Base-by-base conservation (phyloP, 2,888 invertebrate genomes). In the Chrysolina oricalcia region DNA sequence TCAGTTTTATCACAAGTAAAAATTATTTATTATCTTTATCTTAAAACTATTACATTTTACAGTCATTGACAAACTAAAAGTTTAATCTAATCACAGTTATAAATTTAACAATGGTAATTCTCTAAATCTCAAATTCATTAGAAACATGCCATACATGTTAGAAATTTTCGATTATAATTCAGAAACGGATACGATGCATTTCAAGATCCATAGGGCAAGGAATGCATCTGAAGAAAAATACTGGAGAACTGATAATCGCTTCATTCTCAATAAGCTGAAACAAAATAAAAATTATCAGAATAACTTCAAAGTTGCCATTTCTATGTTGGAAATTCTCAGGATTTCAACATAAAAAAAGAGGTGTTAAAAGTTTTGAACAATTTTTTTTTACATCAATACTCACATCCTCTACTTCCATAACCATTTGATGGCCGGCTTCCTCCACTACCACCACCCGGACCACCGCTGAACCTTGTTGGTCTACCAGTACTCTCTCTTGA, bases 201-300 rank as follows among this genome's bases (percentile, higher is more conserved):
- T 72, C 67, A 73, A 69, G 48, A 66, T 53, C 40, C 23, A 13
- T 43, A 81, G 82, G 79, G 76, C 46, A 40, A 72, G 83, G 83
- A 84, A 83, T 84, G 84, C 84, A 83, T 80, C 83, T 76, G 81
- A 83, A 83, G 80, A 79, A 81, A 76, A 81, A 82, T 80, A 80
- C 78, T 80, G 59, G 75, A 73, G 50, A 59, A 43, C 23, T 27
- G 50, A 21, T 59, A 73, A 23, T 17, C 15, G 15, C n/a, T 27
- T n/a, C 70, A 40, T 50, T 63, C 17, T 74, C 75, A 81, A 71
- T 89, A 87, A 87, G 87, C 88, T 89, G 85, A 68, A 88, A 88
- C 78, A 84, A 59, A 81, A 80, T 73, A 76, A 66, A 74, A 1
- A 48, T 19, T 15, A 63, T n/a, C 15, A 46, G 46, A 46, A 46